These are phyloP conservation scores for Eurystomus glaucurus DNA, from an alignment of 2,797 vertebrate species.

Conservation along the genomic window DNA sequence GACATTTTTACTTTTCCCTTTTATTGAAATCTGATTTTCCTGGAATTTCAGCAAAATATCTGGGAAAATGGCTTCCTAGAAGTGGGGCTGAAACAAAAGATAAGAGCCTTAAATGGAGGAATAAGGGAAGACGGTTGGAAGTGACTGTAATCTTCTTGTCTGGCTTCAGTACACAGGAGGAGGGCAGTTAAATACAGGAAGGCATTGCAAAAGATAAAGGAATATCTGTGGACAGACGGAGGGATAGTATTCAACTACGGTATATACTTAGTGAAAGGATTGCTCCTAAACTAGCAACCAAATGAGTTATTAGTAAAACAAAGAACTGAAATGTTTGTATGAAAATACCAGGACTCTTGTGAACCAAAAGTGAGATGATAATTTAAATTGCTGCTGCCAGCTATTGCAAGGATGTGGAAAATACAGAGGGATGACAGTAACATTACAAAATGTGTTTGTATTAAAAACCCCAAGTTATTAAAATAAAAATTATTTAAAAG, in stretches of 20 bases:
- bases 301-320: slow-evolving; percentile 8
- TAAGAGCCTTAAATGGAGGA: slow-evolving; percentile 57
- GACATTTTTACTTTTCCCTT: slow-evolving; percentile 15
- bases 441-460: not conserved
- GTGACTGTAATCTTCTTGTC: slow-evolving; percentile 64
- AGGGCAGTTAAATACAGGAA: slow-evolving; percentile 52
- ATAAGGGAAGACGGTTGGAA: slow-evolving; percentile 64
- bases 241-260: not conserved
- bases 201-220: slow-evolving; percentile 56
- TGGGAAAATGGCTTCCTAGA: not conserved
- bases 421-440: not conserved
- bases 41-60: not conserved
- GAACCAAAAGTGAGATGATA: not conserved
- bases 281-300: not conserved
- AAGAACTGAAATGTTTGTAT: not conserved
- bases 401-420: not conserved
- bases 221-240: not conserved
- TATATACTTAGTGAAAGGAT: slow-evolving; percentile 15
- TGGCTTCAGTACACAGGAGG: slow-evolving; percentile 50
- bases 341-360: not conserved
- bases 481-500: not conserved
- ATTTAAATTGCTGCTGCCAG: not conserved
- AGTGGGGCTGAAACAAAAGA: not conserved
- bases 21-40: not conserved
- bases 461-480: rapidly evolving